Base-by-base conservation (phyloP, 92 coral and sea anemone species). In the Palythoa grandis region DNA sequence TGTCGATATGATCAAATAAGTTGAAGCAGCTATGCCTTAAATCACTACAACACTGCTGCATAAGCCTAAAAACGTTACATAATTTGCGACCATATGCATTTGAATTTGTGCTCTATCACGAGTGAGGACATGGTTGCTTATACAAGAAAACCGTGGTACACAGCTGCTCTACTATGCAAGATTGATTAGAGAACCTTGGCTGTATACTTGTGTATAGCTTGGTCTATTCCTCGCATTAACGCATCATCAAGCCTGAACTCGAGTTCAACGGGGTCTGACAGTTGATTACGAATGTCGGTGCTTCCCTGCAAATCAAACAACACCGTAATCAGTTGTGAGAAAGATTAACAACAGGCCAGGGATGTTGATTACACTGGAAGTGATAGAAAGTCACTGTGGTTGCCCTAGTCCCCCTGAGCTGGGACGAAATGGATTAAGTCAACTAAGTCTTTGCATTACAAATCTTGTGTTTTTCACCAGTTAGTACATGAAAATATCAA, bases 231-330 rank as follows among this genome's bases (percentile, higher is more conserved):
- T 24, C 72, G 39, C 52, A 74, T 25, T 10, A 92, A 84, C 1
- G 70, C 78, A 68, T 88, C 82, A 73, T 96, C 99, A 15, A 87
- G 74, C 9, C 82, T 68, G 88, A 96, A 96, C 8, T 91, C 97
- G 40, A 96, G 78, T 50, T 96, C 99, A 77, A 74, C 83, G 29
- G 99, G 99, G 54, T 73, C 70, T 60, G 84, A 79, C 43, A 80
- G 85, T 8, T 69, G 56, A 70, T 88, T 70, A 11, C 83, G 78
- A 54, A 92, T 82, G 60, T 90, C 91, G 9, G 74, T 38, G n/a
- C 95, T 90, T 74, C 94, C 98, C 98, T 94, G 70, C 53, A 68
- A 78, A 53, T 54, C 20, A 29, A 35, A 14, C 20, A 29, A 76
- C n/a, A 19, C 11, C 23, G 3, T 16, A 25, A 24, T 25, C 67